Evolutionary conservation across 1,140 invertebrate species (phyloP).

Genomic region (Pseudomyrmex dendroicus): DNA sequence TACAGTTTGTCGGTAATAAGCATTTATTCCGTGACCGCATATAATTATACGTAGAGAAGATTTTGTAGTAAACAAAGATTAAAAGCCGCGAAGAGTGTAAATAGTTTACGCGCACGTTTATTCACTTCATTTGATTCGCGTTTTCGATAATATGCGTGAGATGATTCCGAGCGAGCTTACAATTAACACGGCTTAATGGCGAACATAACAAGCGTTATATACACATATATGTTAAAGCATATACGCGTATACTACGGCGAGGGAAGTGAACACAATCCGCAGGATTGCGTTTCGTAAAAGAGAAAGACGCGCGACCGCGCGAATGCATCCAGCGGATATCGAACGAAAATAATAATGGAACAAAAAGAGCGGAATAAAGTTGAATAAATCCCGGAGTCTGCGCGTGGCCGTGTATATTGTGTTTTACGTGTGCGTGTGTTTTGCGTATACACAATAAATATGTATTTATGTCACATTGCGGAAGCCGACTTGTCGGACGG

Average conservation of each 20-base stretch:
- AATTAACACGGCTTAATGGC: slow-evolving; percentile 28
- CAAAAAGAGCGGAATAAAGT: slow-evolving; percentile 19
- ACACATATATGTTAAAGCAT: neutral
- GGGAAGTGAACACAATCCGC: neutral
- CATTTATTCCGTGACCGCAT: no score
- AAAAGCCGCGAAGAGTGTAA: neutral
- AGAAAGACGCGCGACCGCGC: neutral
- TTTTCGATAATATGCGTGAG: neutral
- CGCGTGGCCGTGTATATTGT: neutral
- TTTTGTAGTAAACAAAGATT: neutral
- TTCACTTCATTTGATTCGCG: neutral
- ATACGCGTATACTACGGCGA: neutral
- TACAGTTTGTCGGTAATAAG: neutral
- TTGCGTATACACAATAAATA: slow-evolving; percentile 60
- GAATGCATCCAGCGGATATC: slow-evolving; percentile 7
- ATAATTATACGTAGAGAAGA: no score
- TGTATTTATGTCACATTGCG: slow-evolving; percentile 53
- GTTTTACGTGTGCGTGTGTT: slow-evolving; percentile 30
- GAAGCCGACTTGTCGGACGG: slow-evolving; percentile 44
- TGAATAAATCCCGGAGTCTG: slow-evolving; percentile 50
- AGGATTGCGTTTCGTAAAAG: neutral
- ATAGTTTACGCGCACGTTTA: neutral
- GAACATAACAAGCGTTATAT: neutral
- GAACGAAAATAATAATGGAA: slow-evolving; percentile 8
- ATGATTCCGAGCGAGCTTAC: slow-evolving; percentile 16